Conservation (phyloP, 1,140 invertebrate species). For the Triops longicaudatus region DNA sequence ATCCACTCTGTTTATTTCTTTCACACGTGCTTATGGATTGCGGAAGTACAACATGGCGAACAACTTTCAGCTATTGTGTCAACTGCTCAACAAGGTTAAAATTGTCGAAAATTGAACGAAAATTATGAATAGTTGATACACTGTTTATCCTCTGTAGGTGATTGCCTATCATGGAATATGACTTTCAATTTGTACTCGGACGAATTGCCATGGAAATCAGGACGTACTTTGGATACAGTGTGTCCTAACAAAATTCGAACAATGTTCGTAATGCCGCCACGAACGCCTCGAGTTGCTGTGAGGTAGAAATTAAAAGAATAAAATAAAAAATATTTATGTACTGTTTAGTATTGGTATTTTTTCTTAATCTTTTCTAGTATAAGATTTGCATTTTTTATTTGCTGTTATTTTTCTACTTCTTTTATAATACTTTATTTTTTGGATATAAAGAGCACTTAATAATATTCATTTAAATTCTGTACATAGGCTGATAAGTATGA, state of each 20-base stretch:
- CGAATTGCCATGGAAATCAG: constrained; percentile 10
- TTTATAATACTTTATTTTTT: no score
- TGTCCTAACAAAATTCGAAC: constrained; percentile 19
- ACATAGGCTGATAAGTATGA: constrained; percentile 15
- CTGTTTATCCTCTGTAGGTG: background rate
- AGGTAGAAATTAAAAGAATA: background rate
- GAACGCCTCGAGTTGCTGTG: constrained; percentile 1
- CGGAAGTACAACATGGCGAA: constrained; percentile 16
- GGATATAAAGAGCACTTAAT: no score
- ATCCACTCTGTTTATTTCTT: background rate
- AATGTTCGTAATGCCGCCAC: constrained; percentile 24
- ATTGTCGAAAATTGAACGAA: no score
- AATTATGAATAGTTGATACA: background rate
- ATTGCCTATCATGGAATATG: constrained; percentile 26
- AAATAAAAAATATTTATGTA: no score
- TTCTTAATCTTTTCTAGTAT: no score
- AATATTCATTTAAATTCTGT: background rate
- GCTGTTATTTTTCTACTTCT: no score
- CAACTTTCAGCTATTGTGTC: background rate
- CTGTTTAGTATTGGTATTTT: no score
- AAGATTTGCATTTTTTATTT: no score
- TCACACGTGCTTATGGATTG: constrained; percentile 23
- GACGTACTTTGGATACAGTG: constrained; percentile 18
- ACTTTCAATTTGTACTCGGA: constrained; percentile 20
- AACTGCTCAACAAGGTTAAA: constrained; percentile 17